Evolutionary conservation across 2,797 vertebrate genomes (phyloP), one percentile per base, ranked within the genome.

Genomic region (Hydrocynus forskahlii): DNA sequence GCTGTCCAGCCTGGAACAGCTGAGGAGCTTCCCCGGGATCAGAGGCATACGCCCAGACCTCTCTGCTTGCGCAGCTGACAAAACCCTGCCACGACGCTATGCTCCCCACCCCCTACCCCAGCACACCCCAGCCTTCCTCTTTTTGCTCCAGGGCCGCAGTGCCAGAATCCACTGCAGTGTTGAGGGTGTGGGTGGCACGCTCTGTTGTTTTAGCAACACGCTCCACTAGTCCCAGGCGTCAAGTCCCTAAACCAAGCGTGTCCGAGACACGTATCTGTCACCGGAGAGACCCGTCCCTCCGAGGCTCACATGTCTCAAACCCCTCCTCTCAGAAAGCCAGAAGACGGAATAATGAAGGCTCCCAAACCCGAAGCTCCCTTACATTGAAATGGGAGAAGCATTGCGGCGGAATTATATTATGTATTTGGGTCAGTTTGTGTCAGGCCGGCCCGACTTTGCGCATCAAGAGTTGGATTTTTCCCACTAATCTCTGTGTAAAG

Each of bases 21-120:
- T 88, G 85, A 88, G 85, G 66, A 81, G 81, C 79, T 81, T 84
- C 79, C 75, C 79, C 57, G 52, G 86, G 83, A 86, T 88, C 87
- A 83, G 48, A 79, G 81, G 73, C 86, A 85, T 75, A 83, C 77
- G 75, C 84, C 83, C 60, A 73, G 62, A 71, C 59, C 23, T 14
- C 78, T 73, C 16, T 54, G 79, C 76, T 87, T 75, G 62, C 82
- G 60, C 87, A 88, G 87, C 82, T 86, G 87, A 87, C 86, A 63
- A 81, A 79, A 78, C 79, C 78, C 76, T 76, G 14, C 29, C 80
- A 52, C 54, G 23, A 35, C 67, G 29, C 68, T 76, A 48, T 75
- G 38, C 78, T 54, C 52, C 25, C 57, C 78, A 60, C 57, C 62
- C 29, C 0, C 29, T 76, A 1, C 35, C 48, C 45, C 76, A 43